Conservation (phyloP, 2,888 invertebrate species). For the Helobdella robusta region DNA sequence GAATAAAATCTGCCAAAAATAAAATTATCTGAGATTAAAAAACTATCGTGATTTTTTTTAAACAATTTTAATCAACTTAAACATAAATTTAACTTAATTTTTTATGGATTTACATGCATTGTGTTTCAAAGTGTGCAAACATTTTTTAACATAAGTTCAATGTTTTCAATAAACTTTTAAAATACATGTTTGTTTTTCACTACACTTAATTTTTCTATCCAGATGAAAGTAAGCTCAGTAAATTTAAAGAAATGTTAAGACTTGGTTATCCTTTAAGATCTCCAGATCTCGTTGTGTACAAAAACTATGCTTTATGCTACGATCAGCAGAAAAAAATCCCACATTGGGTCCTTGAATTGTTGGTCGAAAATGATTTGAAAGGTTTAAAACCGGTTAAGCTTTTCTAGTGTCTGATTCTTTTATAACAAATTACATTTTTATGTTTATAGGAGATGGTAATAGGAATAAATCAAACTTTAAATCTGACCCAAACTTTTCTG, state of each 20-base stretch:
- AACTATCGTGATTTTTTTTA: no score
- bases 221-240: no score
- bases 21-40: no score
- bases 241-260: conserved; percentile 8
- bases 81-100: no score
- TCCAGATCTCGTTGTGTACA: conserved; percentile 35
- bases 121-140: no score
- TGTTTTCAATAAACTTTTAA: no score
- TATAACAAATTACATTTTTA: neutral
- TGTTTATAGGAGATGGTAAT: conserved; percentile 38
- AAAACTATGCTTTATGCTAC: conserved; percentile 43
- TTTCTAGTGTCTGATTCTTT: neutral
- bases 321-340: conserved; percentile 43
- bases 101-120: no score
- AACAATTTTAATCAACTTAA: no score
- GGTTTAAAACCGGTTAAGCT: conserved; percentile 31
- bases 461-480: conserved; percentile 40
- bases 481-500: conserved; percentile 39
- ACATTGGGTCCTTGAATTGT: conserved; percentile 45
- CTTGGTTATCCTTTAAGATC: conserved; percentile 37
- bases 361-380: conserved; percentile 36
- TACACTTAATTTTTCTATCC: no score
- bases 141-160: no score
- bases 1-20: no score
- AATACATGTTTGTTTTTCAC: no score